Base-by-base conservation (phyloP, 2,888 invertebrate genomes). In the Lithosia quadra region DNA sequence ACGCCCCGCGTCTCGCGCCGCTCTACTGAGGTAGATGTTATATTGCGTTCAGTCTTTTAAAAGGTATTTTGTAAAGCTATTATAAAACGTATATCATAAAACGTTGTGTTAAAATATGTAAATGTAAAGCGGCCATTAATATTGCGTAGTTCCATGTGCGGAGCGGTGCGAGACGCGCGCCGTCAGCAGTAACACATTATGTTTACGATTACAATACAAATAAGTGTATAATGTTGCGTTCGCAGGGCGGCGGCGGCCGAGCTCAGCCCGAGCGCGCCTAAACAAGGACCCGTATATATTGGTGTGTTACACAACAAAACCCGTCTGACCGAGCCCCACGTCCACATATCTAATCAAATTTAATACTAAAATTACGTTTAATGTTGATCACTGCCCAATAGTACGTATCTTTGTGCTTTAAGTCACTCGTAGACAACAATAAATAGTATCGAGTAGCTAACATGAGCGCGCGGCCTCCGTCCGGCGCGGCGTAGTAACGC, bases 371-470 rank as follows among this genome's bases (percentile, higher is more conserved):
- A 90, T 94, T 94, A 94, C 93, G 91, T 90, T 93, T 90, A 93
- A 94, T 95, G 94, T 95, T 95, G 94, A 95, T 95, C 94, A 95
- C 94, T 94, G 94, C 94, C 94, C 94, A 93, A 91, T 92, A 92
- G 94, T 95, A 94, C 94, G 94, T 94, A 94, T 94, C 89, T 94
- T 94, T 94, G 94, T 94, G 94, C 94, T 92, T 89, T 89, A 88
- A 91, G 91, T 93, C 93, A 90, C 91, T 91, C 91, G 91, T 90
- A 91, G 91, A 91, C 93, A 93, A 94, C 93, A 92, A 92, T 89
- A 90, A 87, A 90, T 90, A 92, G 90, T 88, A 87, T 84, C 87
- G 87, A 90, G 89, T 90, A 87, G 89, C 88, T 87, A 88, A 90
- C 88, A 86, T 82, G 82, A 76, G 78, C 83, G 87, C 88, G 90